phyloP scores from a whole-genome alignment of 1,140 invertebrate genomes.

The Nomia melanderi region DNA sequence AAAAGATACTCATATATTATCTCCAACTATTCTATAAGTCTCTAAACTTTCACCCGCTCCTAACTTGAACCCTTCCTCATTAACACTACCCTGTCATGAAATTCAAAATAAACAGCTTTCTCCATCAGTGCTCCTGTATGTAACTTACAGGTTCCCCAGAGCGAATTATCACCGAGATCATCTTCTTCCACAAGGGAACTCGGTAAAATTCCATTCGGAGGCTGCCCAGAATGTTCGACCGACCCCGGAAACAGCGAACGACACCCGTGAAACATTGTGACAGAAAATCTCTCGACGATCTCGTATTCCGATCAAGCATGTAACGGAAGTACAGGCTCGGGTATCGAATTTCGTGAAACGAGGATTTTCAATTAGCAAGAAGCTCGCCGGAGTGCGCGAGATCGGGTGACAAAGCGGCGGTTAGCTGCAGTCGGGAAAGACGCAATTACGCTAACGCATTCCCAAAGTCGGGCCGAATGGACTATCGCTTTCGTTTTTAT shows the following conservation, averaged over 20 bases:
- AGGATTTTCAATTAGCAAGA: constrained; percentile 48
- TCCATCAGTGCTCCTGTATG: no score
- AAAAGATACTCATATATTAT: no score
- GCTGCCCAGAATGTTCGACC: no score
- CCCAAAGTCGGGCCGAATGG: constrained; percentile 15
- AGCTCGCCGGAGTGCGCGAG: background rate
- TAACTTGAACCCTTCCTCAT: no score
- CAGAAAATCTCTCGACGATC: background rate
- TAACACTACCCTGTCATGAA: no score
- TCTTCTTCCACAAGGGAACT: no score
- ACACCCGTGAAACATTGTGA: background rate
- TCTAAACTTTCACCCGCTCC: no score
- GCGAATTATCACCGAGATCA: no score
- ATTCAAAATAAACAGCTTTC: no score
- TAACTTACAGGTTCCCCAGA: no score
- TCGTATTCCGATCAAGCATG: background rate
- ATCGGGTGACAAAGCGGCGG: constrained; percentile 33
- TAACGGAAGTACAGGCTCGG: background rate
- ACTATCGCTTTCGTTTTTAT: constrained; percentile 27
- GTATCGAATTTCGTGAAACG: constrained; percentile 39
- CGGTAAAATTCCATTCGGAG: no score
- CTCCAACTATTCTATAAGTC: no score
- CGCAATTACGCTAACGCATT: constrained; percentile 42
- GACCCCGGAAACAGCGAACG: background rate
- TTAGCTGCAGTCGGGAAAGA: constrained; percentile 18